Conservation (phyloP, 2,888 invertebrate species). For the Ennomos erosarius region DNA sequence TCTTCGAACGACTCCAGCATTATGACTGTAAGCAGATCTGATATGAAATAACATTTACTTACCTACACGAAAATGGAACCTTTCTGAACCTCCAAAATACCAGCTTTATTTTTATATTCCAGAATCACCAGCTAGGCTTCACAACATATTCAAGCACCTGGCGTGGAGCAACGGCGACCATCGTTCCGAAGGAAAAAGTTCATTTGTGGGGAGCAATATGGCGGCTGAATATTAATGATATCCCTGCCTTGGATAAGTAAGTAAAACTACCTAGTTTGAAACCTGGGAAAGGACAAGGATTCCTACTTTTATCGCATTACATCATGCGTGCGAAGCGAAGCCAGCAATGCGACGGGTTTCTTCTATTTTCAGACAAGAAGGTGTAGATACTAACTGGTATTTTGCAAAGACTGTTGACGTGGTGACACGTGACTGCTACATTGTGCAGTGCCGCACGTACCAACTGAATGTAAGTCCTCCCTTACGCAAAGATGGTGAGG, state of each 20-base stretch:
- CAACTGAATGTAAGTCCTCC: constrained; percentile 87
- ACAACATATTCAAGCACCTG: constrained; percentile 87
- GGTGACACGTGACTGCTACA: constrained; percentile 76
- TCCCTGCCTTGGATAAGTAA: constrained; percentile 89
- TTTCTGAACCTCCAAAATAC: no score
- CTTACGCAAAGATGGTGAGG: constrained; percentile 60
- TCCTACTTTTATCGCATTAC: neutral
- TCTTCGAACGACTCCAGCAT: no score
- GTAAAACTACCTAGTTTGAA: constrained; percentile 8
- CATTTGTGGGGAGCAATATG: constrained; percentile 92
- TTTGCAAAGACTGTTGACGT: constrained; percentile 87
- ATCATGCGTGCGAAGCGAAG: no score
- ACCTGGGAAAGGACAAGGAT: no score
- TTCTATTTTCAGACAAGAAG: constrained; percentile 88
- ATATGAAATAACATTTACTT: no score
- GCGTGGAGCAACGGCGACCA: constrained; percentile 94
- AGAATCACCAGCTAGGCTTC: constrained; percentile 90
- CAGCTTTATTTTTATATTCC: constrained; percentile 36
- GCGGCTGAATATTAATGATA: constrained; percentile 87
- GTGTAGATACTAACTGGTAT: constrained; percentile 89
- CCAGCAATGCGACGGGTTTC: neutral
- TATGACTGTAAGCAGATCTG: no score
- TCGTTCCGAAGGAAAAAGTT: constrained; percentile 85
- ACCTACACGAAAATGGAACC: no score
- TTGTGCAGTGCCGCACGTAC: constrained; percentile 87